These are phyloP conservation scores for Amphipoea lucens DNA, from an alignment of 2,888 invertebrate species.

Conservation along the genomic window DNA sequence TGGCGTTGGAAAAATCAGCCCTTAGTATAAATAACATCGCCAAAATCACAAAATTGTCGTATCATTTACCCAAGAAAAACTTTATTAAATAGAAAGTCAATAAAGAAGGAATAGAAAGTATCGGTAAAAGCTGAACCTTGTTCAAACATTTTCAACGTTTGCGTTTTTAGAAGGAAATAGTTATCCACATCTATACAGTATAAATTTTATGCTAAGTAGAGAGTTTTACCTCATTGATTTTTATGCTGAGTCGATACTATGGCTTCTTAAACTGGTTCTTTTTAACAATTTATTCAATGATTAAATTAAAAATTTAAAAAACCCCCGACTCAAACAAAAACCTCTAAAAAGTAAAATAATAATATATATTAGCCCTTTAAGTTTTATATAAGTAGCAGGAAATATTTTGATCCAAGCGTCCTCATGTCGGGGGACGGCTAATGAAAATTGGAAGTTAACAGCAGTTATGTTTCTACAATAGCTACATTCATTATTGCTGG, in stretches of 20 bases:
- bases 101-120: neutral
- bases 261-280: neutral
- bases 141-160: constrained; percentile 4
- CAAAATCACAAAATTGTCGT: neutral
- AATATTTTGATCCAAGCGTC: no score
- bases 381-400: no score
- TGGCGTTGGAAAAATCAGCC: no score
- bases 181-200: neutral
- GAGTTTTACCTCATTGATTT: neutral
- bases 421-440: no score
- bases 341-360: no score
- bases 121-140: constrained; percentile 16
- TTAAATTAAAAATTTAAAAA: no score
- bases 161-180: neutral
- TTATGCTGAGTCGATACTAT: neutral
- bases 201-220: neutral
- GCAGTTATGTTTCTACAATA: no score
- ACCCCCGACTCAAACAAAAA: no score
- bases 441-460: no score
- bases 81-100: constrained; percentile 3
- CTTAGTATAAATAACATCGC: neutral
- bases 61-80: neutral
- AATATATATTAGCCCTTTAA: no score
- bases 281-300: neutral
- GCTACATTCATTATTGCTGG: no score